Conservation (phyloP, 2,113 vertebrate species). For the Gallinago paraguaiae region DNA sequence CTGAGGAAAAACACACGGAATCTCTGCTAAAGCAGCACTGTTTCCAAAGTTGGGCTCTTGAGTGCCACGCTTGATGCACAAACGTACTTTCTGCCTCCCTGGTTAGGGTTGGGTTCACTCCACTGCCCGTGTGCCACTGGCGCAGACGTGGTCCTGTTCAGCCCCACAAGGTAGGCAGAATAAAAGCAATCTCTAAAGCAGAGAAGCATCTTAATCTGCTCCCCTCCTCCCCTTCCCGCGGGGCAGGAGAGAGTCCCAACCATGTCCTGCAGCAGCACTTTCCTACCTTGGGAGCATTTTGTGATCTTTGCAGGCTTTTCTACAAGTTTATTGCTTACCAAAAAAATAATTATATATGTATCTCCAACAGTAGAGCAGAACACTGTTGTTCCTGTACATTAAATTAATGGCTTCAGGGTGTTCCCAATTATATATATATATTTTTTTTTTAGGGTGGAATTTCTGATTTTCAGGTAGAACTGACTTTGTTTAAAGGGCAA, state of each 20-base stretch:
- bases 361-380: background rate
- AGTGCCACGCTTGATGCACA: background rate
- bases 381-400: background rate
- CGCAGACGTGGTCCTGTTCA: background rate
- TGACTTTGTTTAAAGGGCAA: background rate
- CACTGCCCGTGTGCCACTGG: too few species aligned
- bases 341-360: too few species aligned
- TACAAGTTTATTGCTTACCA: background rate
- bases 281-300: background rate
- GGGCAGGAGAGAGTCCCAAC: background rate
- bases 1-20: rapidly evolving
- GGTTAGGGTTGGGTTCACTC: background rate
- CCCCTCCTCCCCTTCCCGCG: background rate
- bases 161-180: background rate
- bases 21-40: background rate
- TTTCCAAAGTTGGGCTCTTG: background rate
- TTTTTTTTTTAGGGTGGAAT: background rate
- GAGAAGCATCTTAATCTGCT: background rate
- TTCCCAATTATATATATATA: background rate
- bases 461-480: background rate
- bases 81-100: background rate
- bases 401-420: background rate
- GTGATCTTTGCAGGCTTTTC: background rate
- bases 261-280: background rate
- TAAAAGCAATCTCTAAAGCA: background rate